phyloP scores from a whole-genome alignment of 2,888 invertebrate genomes.

The Lasioglossum malachurum region DNA sequence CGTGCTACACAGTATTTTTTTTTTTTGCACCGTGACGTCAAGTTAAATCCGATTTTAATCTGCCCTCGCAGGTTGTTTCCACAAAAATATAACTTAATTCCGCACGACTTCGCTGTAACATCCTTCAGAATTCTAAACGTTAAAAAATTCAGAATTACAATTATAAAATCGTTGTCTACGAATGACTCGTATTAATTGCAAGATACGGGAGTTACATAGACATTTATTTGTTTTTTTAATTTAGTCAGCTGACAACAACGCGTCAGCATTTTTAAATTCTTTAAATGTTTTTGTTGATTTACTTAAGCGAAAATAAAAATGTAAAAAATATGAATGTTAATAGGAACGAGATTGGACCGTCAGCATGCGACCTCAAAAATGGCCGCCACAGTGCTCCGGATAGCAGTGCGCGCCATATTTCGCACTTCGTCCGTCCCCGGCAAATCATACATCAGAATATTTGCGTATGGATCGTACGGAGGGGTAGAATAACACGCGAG shows the following conservation, averaged over 20 bases:
- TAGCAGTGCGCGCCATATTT: conserved; percentile 50
- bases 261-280: too few species aligned
- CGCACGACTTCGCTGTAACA: background rate
- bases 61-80: conserved; percentile 59
- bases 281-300: too few species aligned
- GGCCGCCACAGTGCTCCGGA: conserved; percentile 20
- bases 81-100: background rate
- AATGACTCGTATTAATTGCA: background rate
- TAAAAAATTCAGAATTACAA: background rate
- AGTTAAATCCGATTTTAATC: conserved; percentile 73
- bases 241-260: too few species aligned
- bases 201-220: background rate
- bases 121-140: background rate
- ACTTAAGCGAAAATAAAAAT: background rate
- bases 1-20: conserved; percentile 40
- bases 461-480: conserved; percentile 38
- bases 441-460: conserved; percentile 43
- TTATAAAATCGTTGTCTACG: background rate
- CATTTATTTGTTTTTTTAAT: too few species aligned
- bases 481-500: conserved; percentile 65
- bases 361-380: conserved; percentile 21
- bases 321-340: background rate
- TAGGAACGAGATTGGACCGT: background rate
- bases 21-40: conserved; percentile 32
- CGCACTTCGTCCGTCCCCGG: conserved; percentile 39